Evolutionary conservation across 53 echinoderm and acorn worm genomes (phyloP).

Genomic region (Hippasteria phrygiana): DNA sequence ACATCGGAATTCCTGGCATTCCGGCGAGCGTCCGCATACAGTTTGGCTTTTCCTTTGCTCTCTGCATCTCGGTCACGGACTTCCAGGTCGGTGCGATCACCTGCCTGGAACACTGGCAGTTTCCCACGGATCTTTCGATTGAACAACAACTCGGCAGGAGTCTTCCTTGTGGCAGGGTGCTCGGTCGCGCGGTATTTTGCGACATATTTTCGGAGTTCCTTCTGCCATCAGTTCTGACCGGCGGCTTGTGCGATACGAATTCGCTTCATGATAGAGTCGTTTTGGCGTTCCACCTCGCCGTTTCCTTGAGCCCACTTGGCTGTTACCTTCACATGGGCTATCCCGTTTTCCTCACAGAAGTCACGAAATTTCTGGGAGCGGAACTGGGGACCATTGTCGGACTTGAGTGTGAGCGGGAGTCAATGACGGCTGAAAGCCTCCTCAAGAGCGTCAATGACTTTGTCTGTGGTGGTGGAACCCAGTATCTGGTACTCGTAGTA

Average conservation of each 20-base stretch:
- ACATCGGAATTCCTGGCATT: constrained; percentile 57
- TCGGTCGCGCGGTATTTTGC: constrained; percentile 45
- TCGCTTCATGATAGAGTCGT: constrained; percentile 61
- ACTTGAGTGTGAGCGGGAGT: constrained; percentile 38
- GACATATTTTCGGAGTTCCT: constrained; percentile 51
- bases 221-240: constrained; percentile 50
- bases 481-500: constrained; percentile 29
- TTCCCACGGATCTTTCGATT: constrained; percentile 58
- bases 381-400: constrained; percentile 58
- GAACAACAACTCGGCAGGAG: constrained; percentile 71
- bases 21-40: constrained; percentile 59
- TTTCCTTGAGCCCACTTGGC: constrained; percentile 76
- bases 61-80: constrained; percentile 62
- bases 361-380: constrained; percentile 33
- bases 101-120: constrained; percentile 49
- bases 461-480: constrained; percentile 35
- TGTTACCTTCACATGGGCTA: constrained; percentile 62
- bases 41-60: constrained; percentile 56
- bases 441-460: constrained; percentile 33
- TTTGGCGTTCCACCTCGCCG: constrained; percentile 74
- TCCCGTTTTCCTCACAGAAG: constrained; percentile 37
- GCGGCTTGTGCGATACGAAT: constrained; percentile 68
- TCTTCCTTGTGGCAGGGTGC: constrained; percentile 59
- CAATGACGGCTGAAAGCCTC: constrained; percentile 27
- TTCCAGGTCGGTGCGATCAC: constrained; percentile 22